Conservation (phyloP, 2,113 vertebrate species). For the Gopherus flavomarginatus region DNA sequence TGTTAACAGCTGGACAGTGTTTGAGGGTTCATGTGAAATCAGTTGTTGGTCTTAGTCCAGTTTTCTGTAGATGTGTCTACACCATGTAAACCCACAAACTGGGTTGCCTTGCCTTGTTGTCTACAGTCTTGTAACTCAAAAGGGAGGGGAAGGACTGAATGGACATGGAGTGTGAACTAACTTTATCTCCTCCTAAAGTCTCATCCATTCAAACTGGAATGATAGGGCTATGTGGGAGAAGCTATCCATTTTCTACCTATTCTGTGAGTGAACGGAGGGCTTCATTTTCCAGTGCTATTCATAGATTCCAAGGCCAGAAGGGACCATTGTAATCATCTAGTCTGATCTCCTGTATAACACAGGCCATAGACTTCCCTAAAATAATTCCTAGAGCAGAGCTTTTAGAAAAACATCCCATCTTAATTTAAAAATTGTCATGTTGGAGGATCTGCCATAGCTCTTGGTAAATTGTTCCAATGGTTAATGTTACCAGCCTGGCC, state of each 20-base stretch:
- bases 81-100: not conserved
- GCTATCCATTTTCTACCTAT: not conserved
- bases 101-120: not conserved
- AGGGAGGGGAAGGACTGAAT: not conserved
- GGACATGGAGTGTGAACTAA: not conserved
- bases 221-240: rapidly evolving
- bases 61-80: not conserved
- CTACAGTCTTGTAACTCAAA: not conserved
- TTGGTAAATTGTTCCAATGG: not conserved
- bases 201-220: not conserved
- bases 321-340: not conserved
- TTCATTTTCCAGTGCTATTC: not conserved
- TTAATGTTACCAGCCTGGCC: not conserved
- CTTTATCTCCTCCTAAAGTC: not conserved
- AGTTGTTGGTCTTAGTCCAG: not conserved
- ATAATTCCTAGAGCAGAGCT: not conserved
- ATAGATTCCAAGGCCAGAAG: not conserved
- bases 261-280: not conserved
- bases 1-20: not conserved
- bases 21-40: not conserved
- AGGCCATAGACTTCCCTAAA: not conserved
- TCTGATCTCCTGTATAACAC: not conserved
- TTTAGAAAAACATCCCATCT: not conserved
- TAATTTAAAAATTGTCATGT: not conserved
- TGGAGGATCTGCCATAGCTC: not conserved